Conservation (phyloP, 2,113 vertebrate species). For the Myodes glareolus region DNA sequence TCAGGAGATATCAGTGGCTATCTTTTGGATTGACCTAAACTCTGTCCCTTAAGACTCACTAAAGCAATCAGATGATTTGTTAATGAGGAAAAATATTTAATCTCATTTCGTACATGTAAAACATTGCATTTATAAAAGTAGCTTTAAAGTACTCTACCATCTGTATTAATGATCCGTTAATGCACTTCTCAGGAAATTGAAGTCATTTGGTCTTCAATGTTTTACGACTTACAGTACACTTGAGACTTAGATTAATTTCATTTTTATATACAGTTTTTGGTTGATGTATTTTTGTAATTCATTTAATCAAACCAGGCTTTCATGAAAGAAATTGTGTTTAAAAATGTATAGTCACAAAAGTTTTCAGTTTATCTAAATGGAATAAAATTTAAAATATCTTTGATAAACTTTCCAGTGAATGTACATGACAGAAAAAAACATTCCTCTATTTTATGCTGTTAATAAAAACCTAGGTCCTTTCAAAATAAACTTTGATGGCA, state of each 20-base stretch:
- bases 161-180: constrained; percentile 38
- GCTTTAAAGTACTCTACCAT: background rate
- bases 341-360: constrained; percentile 12
- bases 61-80: background rate
- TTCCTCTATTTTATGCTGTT: background rate
- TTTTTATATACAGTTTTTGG: constrained; percentile 61
- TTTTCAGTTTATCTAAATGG: constrained; percentile 34
- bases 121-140: background rate
- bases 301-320: constrained; percentile 52
- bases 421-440: background rate
- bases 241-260: constrained; percentile 64
- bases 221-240: constrained; percentile 47
- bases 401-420: background rate
- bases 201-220: constrained; percentile 62
- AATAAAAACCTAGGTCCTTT: background rate
- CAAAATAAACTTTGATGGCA: background rate
- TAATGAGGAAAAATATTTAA: background rate
- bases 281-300: constrained; percentile 53
- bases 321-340: constrained; percentile 9
- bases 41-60: background rate
- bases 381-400: constrained; percentile 17
- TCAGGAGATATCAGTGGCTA: background rate
- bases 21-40: constrained; percentile 6
- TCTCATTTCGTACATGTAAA: background rate
- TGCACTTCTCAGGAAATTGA: constrained; percentile 60